A percentile compares a stretch with the other conserved stretches of the same genome.
phyloP scores from a whole-genome alignment of 2,888 invertebrate species.

The Cybosia mesomella region DNA sequence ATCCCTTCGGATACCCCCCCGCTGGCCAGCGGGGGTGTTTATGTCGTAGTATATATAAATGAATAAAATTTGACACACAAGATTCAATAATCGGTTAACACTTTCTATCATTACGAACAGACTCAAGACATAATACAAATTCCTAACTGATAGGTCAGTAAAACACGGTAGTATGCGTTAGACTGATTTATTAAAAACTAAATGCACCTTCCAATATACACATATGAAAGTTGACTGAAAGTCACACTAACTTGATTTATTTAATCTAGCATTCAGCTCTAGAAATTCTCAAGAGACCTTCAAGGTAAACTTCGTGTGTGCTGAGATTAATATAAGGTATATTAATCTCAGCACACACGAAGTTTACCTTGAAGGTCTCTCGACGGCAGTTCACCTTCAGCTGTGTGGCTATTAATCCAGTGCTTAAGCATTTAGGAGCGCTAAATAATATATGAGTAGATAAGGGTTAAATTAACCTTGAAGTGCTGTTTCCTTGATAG shows the following conservation, averaged over 20 bases:
- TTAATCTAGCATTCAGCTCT: constrained; percentile 16
- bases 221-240: no score
- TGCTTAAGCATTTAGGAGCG: constrained; percentile 30
- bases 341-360: constrained; percentile 30
- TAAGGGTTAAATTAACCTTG: constrained; percentile 4
- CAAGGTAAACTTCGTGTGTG: constrained; percentile 22
- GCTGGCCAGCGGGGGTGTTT: no score
- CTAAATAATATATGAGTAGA: constrained; percentile 21
- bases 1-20: no score
- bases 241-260: constrained; percentile 24
- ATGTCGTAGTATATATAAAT: no score
- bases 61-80: no score
- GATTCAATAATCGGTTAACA: neutral
- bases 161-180: no score
- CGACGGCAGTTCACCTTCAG: constrained; percentile 18
- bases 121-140: neutral
- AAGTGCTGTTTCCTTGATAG: neutral
- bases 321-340: constrained; percentile 34
- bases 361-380: constrained; percentile 25
- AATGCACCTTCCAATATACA: no score
- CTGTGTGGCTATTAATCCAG: constrained; percentile 26
- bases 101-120: neutral
- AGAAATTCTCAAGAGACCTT: constrained; percentile 23
- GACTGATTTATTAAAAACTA: no score
- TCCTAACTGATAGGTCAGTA: no score